Evolutionary conservation across 2,888 invertebrate species (phyloP), one percentile per base, ranked within the genome.

Genomic region (Holacanthella duospinosa): DNA sequence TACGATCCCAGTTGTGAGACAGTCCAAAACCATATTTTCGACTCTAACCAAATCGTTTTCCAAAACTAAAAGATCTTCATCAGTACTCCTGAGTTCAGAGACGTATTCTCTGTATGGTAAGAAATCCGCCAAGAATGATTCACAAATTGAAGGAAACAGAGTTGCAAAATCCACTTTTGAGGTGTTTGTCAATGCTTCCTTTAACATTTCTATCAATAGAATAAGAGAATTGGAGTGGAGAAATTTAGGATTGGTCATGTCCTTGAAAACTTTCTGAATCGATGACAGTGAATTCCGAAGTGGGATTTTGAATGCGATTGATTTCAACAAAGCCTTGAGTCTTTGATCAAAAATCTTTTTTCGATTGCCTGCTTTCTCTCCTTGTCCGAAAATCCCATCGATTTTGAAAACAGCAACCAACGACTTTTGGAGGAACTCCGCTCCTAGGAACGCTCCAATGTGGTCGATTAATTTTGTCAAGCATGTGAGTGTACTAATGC

Each of bases 21-120:
- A 85, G 69, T 86, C 84, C 1, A 91, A 83, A 0, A 90, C 83
- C 74, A 85, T 82, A 21, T 82, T 82, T 78, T 95, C 94, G 0
- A 89, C 84, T 19, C 75, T 74, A 43, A 82, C 80, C 0, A 87
- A 80, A 57, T 80, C 78, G 12, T 76, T 77, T 19, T 43, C 29
- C 29, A 21, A 54, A 2, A 60, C 25, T 29, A 64, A 64, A 29
- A 12, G 19, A 12, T 60, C 29, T 27, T 55, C 53, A 21, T 58
- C 48, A 2, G 59, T 59, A 24, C 24, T 16, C 44, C 27, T 57
- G 16, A 29, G 24, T 43, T 36, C 53, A 19, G 43, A 28, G 2
- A 66, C 16, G 26, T 65, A 59, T 43, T 68, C 1, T 74, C 74
- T 64, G 9, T 75, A 70, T 48, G 76, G 73, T 64, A 78, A 76